Base-by-base conservation (phyloP, 2,797 vertebrate genomes). In the Cirrhinus mrigala region DNA sequence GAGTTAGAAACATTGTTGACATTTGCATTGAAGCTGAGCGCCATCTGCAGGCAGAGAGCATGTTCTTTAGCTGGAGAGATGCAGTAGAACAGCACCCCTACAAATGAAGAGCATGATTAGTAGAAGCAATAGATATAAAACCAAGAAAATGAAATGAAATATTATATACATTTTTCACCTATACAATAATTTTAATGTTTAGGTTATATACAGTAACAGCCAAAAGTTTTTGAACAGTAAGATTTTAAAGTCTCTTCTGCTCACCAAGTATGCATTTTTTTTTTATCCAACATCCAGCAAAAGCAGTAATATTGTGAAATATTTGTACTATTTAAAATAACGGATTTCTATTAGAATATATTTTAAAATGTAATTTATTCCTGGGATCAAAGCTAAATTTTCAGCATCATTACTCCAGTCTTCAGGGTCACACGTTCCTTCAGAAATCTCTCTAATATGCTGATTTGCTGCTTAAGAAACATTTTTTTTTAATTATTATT, bases 1-100 rank as follows among this genome's bases (percentile, higher is more conserved):
- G 86, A 79, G 1, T n/a, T 74, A 37, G 92, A 91, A 50, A 77
- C 90, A 79, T 93, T 96, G 92, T 97, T 96, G 81, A 96, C 92
- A 85, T 97, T 94, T 1, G 96, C 96, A 50, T 94, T 94, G 1
- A 90, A 69, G n/a, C 93, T 91, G 37, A 97, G 92, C 29, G 93
- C 95, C 86, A 96, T 93, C 66, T 93, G 68, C 40, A 90, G 84
- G 85, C 96, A 97, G 83, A 85, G 93, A 81, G 89, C 86, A 86
- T 97, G 96, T 5, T 93, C 92, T 71, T 88, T 91, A 5, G 96
- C 95, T 29, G 96, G 95, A n/a, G 89, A 91, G 87, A 97, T 92
- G 90, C 96, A 96, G 90, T 96, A 96, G 91, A 96, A 97, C 86
- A 97, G 89, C 89, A 97, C 27, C 11, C 96, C 97, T 97, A 40